phyloP scores from a whole-genome alignment of 2,888 invertebrate species.

The Neuroscelio doddi region DNA sequence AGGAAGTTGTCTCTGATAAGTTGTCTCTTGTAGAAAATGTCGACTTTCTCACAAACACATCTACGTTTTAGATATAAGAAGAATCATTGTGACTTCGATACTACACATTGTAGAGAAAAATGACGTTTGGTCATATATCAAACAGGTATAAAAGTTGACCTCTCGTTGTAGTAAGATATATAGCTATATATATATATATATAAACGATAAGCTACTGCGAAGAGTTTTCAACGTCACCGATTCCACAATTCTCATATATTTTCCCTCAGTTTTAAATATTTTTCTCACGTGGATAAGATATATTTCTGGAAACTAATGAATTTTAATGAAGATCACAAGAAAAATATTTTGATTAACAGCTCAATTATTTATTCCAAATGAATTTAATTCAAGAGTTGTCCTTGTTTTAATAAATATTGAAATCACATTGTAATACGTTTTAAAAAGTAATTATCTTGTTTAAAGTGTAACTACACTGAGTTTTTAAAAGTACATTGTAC shows the following conservation, averaged over 20 bases:
- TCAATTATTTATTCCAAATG: too few species aligned
- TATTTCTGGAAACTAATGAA: slow-evolving; percentile 44
- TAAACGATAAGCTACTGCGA: slow-evolving; percentile 28
- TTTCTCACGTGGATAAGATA: slow-evolving; percentile 34
- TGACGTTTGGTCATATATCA: slow-evolving; percentile 17
- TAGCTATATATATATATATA: too few species aligned
- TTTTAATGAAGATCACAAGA: slow-evolving; percentile 41
- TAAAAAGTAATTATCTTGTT: too few species aligned
- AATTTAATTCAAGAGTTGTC: too few species aligned
- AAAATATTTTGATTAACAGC: too few species aligned
- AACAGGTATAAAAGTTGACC: slow-evolving; percentile 26
- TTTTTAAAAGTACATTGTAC: too few species aligned
- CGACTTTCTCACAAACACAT: too few species aligned
- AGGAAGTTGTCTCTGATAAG: too few species aligned
- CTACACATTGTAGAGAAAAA: slow-evolving; percentile 8
- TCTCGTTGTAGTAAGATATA: slow-evolving; percentile 9
- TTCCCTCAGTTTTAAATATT: slow-evolving; percentile 20
- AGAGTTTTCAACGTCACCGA: slow-evolving; percentile 30
- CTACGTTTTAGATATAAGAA: neutral
- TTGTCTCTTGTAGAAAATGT: too few species aligned
- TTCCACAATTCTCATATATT: slow-evolving; percentile 14
- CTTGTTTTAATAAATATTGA: too few species aligned
- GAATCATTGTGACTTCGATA: slow-evolving; percentile 14
- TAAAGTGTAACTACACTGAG: too few species aligned
- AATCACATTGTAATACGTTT: too few species aligned